phyloP scores from a whole-genome alignment of 2,888 invertebrate genomes.

The Malachius bipustulatus region DNA sequence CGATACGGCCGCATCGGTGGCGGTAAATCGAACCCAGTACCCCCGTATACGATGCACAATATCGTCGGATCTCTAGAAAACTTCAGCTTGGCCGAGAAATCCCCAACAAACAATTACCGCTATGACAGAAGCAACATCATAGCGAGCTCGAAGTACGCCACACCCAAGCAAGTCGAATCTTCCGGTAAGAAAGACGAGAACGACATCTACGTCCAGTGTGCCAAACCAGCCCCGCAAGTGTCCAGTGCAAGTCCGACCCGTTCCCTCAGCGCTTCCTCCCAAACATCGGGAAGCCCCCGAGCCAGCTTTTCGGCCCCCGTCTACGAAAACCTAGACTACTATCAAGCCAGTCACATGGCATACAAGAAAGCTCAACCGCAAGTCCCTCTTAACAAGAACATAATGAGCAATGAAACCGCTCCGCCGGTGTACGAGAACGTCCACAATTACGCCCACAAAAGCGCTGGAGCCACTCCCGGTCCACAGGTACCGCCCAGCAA shows the following conservation, averaged over 20 bases:
- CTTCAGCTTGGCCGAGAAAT: slow-evolving; percentile 42
- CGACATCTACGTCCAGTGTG: slow-evolving; percentile 37
- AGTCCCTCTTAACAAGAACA: slow-evolving; percentile 50
- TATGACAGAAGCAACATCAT: slow-evolving; percentile 65
- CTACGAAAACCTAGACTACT: slow-evolving; percentile 77
- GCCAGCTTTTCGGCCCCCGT: slow-evolving; percentile 43
- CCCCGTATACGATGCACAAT: slow-evolving; percentile 39
- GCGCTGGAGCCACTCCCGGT: slow-evolving; percentile 31
- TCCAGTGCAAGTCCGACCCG: slow-evolving; percentile 43
- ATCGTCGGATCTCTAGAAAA: slow-evolving; percentile 55
- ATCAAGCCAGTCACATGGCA: slow-evolving; percentile 41
- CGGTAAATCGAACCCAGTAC: slow-evolving; percentile 28
- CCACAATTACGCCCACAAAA: slow-evolving; percentile 27
- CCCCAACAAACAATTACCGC: slow-evolving; percentile 38
- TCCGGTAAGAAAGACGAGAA: slow-evolving; percentile 39
- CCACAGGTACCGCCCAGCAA: slow-evolving; percentile 34
- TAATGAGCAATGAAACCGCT: slow-evolving; percentile 31
- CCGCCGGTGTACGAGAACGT: slow-evolving; percentile 43
- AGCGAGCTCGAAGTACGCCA: slow-evolving; percentile 65
- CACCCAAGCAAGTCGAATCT: slow-evolving; percentile 60
- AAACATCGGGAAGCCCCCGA: slow-evolving; percentile 41
- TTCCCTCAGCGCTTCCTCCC: slow-evolving; percentile 48
- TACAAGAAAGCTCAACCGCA: slow-evolving; percentile 73
- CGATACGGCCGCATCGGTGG: slow-evolving; percentile 34
- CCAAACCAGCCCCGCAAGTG: slow-evolving; percentile 32